A percentile compares a stretch with the other conserved stretches of the same genome.
These are phyloP conservation scores for Mesochorus sp. DNA, from an alignment of 2,888 invertebrate species.

Conservation along the genomic window DNA sequence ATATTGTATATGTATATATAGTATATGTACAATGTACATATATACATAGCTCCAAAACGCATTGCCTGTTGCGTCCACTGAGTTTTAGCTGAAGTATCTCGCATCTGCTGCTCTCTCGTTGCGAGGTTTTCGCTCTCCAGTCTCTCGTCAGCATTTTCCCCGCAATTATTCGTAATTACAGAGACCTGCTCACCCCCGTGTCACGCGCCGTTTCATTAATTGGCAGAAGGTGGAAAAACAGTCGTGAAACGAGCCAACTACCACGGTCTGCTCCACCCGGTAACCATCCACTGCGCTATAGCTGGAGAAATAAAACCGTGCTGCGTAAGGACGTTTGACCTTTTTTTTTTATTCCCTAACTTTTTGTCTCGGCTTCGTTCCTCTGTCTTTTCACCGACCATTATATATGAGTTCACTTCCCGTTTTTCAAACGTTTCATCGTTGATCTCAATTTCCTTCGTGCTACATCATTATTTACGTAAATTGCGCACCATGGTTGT, in stretches of 20 bases:
- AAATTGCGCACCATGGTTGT: neutral
- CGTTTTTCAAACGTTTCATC: slow-evolving; percentile 32
- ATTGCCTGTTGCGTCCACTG: slow-evolving; percentile 67
- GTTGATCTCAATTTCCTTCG: slow-evolving; percentile 13
- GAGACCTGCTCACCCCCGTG: slow-evolving; percentile 64
- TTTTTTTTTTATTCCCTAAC: slow-evolving; percentile 22
- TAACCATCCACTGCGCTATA: slow-evolving; percentile 46
- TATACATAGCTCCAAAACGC: slow-evolving; percentile 41
- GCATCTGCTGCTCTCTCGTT: slow-evolving; percentile 23
- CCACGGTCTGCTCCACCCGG: slow-evolving; percentile 31
- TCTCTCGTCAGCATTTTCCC: slow-evolving; percentile 73
- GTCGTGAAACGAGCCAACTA: slow-evolving; percentile 62
- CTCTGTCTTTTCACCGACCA: slow-evolving; percentile 1
- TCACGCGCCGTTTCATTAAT: slow-evolving; percentile 76
- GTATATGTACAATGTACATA: no score
- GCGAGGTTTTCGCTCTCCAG: slow-evolving; percentile 17
- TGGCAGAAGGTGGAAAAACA: slow-evolving; percentile 67
- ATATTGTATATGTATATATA: neutral
- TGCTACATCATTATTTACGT: neutral
- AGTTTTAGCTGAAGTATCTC: slow-evolving; percentile 37
- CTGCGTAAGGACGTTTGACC: slow-evolving; percentile 37
- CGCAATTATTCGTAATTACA: slow-evolving; percentile 79
- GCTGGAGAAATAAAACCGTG: slow-evolving; percentile 54
- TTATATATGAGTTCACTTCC: slow-evolving; percentile 1
- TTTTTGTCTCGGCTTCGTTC: slow-evolving; percentile 1